These are phyloP conservation scores for Carassius gibelio DNA, from an alignment of 2,113 vertebrate species.

Conservation along the genomic window DNA sequence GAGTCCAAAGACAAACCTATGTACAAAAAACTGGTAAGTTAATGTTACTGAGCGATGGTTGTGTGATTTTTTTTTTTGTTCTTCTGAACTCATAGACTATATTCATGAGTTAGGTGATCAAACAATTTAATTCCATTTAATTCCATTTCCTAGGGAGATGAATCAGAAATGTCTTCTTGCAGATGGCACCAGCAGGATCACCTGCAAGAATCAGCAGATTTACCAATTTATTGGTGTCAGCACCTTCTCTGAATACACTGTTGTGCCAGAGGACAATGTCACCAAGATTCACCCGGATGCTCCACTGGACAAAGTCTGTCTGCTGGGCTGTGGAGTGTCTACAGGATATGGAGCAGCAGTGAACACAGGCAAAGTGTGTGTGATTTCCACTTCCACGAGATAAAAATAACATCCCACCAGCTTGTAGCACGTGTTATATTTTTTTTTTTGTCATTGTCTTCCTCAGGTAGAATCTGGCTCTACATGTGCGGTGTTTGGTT, in stretches of 20 bases:
- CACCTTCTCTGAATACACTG: constrained; percentile 70
- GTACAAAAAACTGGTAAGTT: constrained; percentile 71
- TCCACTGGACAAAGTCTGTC: constrained; percentile 67
- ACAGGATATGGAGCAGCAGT: constrained; percentile 70
- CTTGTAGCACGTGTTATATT: not conserved
- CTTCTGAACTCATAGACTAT: not conserved
- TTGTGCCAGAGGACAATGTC: constrained; percentile 62
- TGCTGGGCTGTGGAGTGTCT: constrained; percentile 68
- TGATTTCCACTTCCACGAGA: not conserved
- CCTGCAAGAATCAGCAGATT: constrained; percentile 66
- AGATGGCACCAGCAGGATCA: constrained; percentile 79
- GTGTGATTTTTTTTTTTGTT: not conserved
- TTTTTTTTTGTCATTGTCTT: not conserved
- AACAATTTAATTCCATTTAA: not conserved
- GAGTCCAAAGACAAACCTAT: constrained; percentile 73
- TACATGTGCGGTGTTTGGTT: constrained; percentile 82
- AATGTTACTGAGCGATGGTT: no score
- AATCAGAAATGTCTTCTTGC: constrained; percentile 70
- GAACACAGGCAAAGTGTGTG: constrained; percentile 66
- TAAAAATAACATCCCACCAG: not conserved
- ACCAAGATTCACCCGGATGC: constrained; percentile 62
- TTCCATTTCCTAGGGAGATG: constrained; percentile 41
- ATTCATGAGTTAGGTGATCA: constrained; percentile 42
- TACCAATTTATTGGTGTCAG: constrained; percentile 64
- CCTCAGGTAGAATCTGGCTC: constrained; percentile 82